Base-by-base conservation (phyloP, 2,797 vertebrate species). In the Nothura maculosa region DNA sequence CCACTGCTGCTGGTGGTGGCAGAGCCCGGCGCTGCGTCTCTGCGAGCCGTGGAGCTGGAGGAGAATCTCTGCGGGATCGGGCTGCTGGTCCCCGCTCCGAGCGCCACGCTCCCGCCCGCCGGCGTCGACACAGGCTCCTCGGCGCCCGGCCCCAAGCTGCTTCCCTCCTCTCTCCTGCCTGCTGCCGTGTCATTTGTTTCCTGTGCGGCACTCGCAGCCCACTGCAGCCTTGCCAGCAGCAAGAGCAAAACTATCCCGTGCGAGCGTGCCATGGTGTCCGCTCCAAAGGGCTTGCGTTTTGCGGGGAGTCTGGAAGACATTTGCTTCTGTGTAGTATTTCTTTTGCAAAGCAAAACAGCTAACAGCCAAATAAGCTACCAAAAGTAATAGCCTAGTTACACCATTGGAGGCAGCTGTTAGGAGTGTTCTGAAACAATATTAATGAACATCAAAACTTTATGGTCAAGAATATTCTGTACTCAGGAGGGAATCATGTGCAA, bases 181-280 rank as follows among this genome's bases (percentile, higher is more conserved):
- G 22, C 5, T 85, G 13, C 12, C 84, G 1, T 38, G 72, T 32
- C 19, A 52, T 85, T 15, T 85, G 1, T 36, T 69, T n/a, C 19
- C 62, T 81, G 21, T 2, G 77, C 60, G 22, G 87, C 62, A 38
- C 60, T 91, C 80, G n/a, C 90, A 70, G 48, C 82, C 52, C 92
- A 72, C 17, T 94, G 89, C 47, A 94, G 89, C 61, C 74, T 90
- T 88, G 81, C n/a, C 32, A 96, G 62, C 70, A 93, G 81, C 47
- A 96, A 91, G 87, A 96, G 10, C 19, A 95, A 43, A 24, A 91
- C 63, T 45, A 81, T 88, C 94, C 87, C 89, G 13, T 22, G 47
- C 69, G 92, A 94, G 14, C 34, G 73, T 52, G 90, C 42, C 96
- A 97, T 98, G 40, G 18, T 89, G 40, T 78, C 89, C 83, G 15